Evolutionary conservation across 2,113 vertebrate species (phyloP).

Genomic region (Anolis sagrei): DNA sequence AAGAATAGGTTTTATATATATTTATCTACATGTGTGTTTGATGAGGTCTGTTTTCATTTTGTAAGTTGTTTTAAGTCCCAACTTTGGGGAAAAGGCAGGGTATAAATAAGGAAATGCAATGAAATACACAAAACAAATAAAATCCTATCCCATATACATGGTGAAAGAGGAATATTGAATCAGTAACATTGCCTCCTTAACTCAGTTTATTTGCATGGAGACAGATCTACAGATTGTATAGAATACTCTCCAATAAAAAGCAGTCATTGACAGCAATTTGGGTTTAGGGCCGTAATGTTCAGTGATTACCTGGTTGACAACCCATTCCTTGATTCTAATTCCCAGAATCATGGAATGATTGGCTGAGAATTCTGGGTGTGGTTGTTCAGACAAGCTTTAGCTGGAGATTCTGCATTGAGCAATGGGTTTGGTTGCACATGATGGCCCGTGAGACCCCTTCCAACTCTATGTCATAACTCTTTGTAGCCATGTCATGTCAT

Average conservation of each 20-base stretch:
- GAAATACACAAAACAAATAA: background rate
- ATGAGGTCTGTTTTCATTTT: too few species aligned
- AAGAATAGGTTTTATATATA: too few species aligned
- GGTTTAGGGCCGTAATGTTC: background rate
- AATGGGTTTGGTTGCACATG: too few species aligned
- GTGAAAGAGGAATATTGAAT: background rate
- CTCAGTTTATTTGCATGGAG: background rate
- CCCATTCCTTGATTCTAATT: background rate
- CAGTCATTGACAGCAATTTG: background rate
- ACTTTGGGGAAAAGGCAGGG: too few species aligned
- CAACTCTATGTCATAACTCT: too few species aligned
- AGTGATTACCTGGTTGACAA: background rate
- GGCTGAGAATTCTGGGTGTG: background rate
- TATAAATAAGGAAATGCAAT: too few species aligned
- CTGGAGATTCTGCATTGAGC: too few species aligned
- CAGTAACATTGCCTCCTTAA: background rate
- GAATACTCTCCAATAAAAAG: background rate
- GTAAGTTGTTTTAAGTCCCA: too few species aligned
- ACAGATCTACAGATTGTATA: background rate
- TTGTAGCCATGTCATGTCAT: too few species aligned
- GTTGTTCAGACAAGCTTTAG: background rate
- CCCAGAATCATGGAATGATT: background rate
- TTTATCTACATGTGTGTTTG: too few species aligned
- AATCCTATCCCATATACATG: background rate
- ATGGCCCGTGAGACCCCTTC: too few species aligned